These are phyloP conservation scores for Pachyseris speciosa DNA, from an alignment of 64 coral and sea anemone genomes.

Conservation along the genomic window DNA sequence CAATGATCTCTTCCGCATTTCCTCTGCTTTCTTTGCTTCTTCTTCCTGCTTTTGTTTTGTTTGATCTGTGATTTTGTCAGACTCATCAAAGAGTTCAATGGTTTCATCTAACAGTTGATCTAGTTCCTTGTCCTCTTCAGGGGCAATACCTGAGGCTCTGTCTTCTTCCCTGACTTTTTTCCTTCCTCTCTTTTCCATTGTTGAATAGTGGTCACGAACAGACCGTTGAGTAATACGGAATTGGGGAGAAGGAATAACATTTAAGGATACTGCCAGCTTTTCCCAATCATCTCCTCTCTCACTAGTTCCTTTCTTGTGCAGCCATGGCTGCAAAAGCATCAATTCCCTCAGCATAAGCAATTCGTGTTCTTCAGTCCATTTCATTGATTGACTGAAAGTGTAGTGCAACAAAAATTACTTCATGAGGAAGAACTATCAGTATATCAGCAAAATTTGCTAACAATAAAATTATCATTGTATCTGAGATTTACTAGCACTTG, in stretches of 20 bases:
- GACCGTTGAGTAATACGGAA: slow-evolving; percentile 23
- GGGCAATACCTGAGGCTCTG: slow-evolving; percentile 41
- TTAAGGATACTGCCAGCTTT: slow-evolving; percentile 26
- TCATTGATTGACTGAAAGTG: slow-evolving; percentile 42
- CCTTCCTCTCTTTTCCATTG: not conserved
- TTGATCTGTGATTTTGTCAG: not conserved
- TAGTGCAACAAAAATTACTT: slow-evolving; percentile 9
- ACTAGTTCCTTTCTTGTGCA: slow-evolving; percentile 14
- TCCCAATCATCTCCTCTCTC: slow-evolving; percentile 49
- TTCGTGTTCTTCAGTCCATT: slow-evolving; percentile 47
- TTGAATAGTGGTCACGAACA: not conserved
- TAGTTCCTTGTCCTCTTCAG: slow-evolving; percentile 27
- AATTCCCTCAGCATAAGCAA: slow-evolving; percentile 21
- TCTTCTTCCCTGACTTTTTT: slow-evolving; percentile 36
- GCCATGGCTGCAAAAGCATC: slow-evolving; percentile 20
- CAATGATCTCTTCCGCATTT: slow-evolving; percentile 27
- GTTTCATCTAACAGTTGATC: not conserved
- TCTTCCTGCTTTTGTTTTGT: slow-evolving; percentile 25
- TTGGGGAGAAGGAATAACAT: no score
- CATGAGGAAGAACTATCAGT: not conserved
- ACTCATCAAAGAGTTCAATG: not conserved
- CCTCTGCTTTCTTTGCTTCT: not conserved
- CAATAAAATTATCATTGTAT: no score
- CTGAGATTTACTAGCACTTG: no score
- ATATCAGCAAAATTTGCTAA: no score